Evolutionary conservation across 2,113 vertebrate genomes (phyloP), one percentile per base, ranked within the genome.

Genomic region (Edolisoma coerulescens): DNA sequence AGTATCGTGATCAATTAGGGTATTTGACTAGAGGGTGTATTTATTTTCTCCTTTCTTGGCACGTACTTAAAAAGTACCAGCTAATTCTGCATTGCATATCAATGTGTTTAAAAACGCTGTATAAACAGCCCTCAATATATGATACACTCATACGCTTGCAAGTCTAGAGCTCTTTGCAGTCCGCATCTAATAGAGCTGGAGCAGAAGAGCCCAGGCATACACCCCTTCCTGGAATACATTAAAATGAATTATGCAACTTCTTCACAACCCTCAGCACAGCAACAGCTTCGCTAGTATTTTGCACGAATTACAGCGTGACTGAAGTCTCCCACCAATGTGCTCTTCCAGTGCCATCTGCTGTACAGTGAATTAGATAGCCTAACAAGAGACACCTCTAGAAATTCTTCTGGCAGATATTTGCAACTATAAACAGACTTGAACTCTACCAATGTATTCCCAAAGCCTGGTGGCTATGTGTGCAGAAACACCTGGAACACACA

Each of bases 341-440:
- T 95, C 76, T 90, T 88, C 79, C 96, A 96, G 85, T 93, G 90
- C 90, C 92, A 96, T 83, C 85, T 96, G 90, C 90, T 94, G 93
- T 77, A 80, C 67, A 81, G 71, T 5, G 5, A 85, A 77, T 87
- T 37, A 81, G 68, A 73, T 50, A 84, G 64, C 27, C 47, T 60
- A 68, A 81, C 60, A 53, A 68, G 35, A 60, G 37, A 64, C 26
- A 94, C 24, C 77, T 84, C 57, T 28, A 82, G 67, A 74, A 93
- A 91, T 49, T 64, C 39, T 87, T 54, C 77, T 76, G 57, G 32
- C 53, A 96, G 70, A 26, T 92, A 69, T 39, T 27, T 82, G n/a
- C 3, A 3, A 64, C 41, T 91, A 61, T 35, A 87, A 87, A n/a
- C 45, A 82, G n/a, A 37, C 32, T 53, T 44, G 17, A 91, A 87